Base-by-base conservation (phyloP, 2,797 vertebrate species). In the Streptopelia turtur region DNA sequence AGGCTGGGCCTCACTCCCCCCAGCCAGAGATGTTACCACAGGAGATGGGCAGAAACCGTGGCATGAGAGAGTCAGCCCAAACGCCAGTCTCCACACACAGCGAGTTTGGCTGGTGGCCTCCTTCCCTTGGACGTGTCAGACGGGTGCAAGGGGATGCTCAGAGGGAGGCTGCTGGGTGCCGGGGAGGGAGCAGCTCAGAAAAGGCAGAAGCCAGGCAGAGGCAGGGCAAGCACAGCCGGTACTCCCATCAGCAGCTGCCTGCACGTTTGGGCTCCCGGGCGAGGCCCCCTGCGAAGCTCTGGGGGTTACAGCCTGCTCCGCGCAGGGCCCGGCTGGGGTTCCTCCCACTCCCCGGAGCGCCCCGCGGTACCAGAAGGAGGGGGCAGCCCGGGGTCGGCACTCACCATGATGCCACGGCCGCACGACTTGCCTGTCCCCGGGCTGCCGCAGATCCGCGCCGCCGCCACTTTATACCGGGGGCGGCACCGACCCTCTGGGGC, bases 351-450 rank as follows among this genome's bases (percentile, higher is more conserved):
- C n/a, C 7, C 30, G 37, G 25, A 24, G 23, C 31, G 31, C 53
- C 69, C 69, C 14, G 16, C 9, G 37, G 76, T 47, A 50, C 23
- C 23, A 33, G 50, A 80, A 76, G 64, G 69, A 55, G 65, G 28
- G 89, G 61, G 56, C 76, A 70, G 71, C 82, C 68, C 39, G 65
- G 56, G 68, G 35, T 64, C 25, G 61, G 86, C 90, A 96, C 96
- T 96, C 92, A 96, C 96, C 96, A 96, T 96, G 90, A 82, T 95
- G 96, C 90, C 50, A 61, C 75, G 52, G 64, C 87, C 39, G 55
- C 47, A 72, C 49, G 66, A 87, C 66, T 82, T 33, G 89, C 82
- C 63, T 33, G 45, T 80, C 7, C 70, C 85, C 33, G 55, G 30
- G n/a, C 53, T 81, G 74, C 89, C 41, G 70, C 90, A 75, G 92